Base-by-base conservation (phyloP, 2,797 vertebrate genomes). In the Mionectes olivaceus region DNA sequence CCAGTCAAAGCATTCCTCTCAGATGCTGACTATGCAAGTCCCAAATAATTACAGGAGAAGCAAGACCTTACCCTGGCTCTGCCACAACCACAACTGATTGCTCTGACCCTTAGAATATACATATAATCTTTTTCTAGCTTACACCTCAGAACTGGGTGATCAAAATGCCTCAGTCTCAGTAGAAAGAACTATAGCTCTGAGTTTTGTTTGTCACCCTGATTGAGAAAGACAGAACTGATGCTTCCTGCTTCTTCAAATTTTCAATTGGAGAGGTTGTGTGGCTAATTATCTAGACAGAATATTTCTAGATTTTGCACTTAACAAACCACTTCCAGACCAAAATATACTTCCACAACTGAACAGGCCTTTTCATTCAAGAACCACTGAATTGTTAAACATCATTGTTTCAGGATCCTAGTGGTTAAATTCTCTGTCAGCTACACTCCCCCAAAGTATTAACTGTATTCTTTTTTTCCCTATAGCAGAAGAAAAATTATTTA, bases 251-350 rank as follows among this genome's bases (percentile, higher is more conserved):
- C 24, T 50, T 88, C 5, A 21, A 23, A 16, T 64, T 64, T 92
- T 83, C 8, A 10, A 8, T 50, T 43, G 25, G 16, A 55, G 12
- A 35, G 15, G 8, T n/a, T 23, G 8, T 37, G 2, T 60, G 5
- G 3, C 3, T 2, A 47, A 0, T n/a, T 75, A 43, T 2, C 4
- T 30, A 41, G 2, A 4, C 22, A 50, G 21, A 84, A 75, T 30
- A 46, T 55, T 63, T 49, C 12, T 46, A 63, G 43, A 25, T 59
- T 75, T 81, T 79, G 5, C 22, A 50, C 7, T 67, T 59, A 55
- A 63, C 2, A 10, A 35, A 67, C 5, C 21, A 46, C 4, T 82
- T 87, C 19, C 15, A 5, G 4, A 37, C 44, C 35, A 87, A 75
- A 79, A 85, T 9, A 0, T 46, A 27, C 63, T 63, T 85, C 5